Percentiles rank a stretch among this genome's conserved stretches.
phyloP scores from a whole-genome alignment of 1,140 invertebrate genomes.

The Probaryconus sp. region DNA sequence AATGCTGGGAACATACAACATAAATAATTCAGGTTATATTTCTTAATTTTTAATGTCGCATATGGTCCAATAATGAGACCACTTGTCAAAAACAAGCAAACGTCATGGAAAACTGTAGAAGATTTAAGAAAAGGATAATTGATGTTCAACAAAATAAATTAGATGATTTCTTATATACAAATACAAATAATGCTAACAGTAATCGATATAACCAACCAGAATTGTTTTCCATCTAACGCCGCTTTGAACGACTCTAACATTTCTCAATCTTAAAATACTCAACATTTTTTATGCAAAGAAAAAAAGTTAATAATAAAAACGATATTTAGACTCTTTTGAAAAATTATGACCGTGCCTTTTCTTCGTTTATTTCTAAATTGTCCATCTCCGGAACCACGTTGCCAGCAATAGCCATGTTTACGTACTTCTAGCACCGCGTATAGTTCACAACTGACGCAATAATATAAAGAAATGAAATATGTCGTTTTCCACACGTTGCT shows the following conservation, averaged over 20 bases:
- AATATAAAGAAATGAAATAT: too few relatives aligned
- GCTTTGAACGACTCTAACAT: conserved; percentile 77
- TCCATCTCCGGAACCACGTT: conserved; percentile 74
- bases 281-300: conserved; percentile 78
- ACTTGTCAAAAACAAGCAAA: conserved; percentile 2
- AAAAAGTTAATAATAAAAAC: conserved; percentile 74
- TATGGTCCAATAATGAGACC: not conserved
- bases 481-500: too few relatives aligned
- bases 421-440: too few relatives aligned
- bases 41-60: conserved; percentile 3
- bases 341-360: conserved; percentile 82
- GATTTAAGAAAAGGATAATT: not conserved
- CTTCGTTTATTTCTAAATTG: conserved; percentile 80
- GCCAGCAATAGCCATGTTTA: conserved; percentile 75
- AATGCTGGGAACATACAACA: not conserved
- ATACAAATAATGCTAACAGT: conserved; percentile 30
- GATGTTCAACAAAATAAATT: too few relatives aligned
- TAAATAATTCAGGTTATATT: conserved; percentile 1
- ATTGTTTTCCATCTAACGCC: conserved; percentile 69
- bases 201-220: conserved; percentile 73
- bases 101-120: too few relatives aligned
- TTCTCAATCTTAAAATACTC: conserved; percentile 77
- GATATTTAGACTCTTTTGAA: conserved; percentile 47
- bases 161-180: too few relatives aligned
- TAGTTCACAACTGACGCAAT: too few relatives aligned